Conservation (phyloP, 2,113 vertebrate genomes). For the Probosciger aterrimus region DNA sequence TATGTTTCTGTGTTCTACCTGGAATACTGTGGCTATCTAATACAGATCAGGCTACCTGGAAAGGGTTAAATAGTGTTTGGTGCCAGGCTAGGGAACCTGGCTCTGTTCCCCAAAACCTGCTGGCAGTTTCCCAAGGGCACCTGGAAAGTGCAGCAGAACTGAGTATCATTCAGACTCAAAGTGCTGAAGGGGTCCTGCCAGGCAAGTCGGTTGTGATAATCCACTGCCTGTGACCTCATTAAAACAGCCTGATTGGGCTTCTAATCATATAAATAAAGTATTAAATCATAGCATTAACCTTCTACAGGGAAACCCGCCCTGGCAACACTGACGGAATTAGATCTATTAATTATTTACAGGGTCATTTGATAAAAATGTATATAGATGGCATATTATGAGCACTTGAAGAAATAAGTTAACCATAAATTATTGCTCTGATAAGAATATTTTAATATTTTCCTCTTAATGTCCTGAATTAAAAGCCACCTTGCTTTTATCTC, state of each 20-base stretch:
- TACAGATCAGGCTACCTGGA: background rate
- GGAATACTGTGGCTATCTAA: background rate
- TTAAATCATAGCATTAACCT: slow-evolving; percentile 64
- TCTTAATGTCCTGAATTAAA: slow-evolving; percentile 11
- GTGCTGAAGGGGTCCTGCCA: background rate
- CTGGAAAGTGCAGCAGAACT: background rate
- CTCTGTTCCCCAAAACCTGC: background rate
- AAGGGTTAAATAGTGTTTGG: background rate
- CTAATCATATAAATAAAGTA: slow-evolving; percentile 62
- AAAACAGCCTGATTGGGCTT: slow-evolving; percentile 30
- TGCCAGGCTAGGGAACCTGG: background rate
- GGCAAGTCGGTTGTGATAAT: background rate
- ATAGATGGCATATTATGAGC: slow-evolving; percentile 42
- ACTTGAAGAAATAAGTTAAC: slow-evolving; percentile 50
- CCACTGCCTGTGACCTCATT: slow-evolving; percentile 11
- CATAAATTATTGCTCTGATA: slow-evolving; percentile 30
- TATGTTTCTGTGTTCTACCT: background rate
- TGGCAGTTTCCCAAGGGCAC: background rate
- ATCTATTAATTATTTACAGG: slow-evolving; percentile 64
- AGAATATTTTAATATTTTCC: slow-evolving; percentile 15
- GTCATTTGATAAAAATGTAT: slow-evolving; percentile 59
- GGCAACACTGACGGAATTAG: slow-evolving; percentile 55
- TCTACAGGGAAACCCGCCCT: slow-evolving; percentile 58
- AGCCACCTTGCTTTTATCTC: slow-evolving; percentile 2
- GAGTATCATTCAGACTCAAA: background rate